Evolutionary conservation across 2,113 vertebrate species (phyloP).

Genomic region (Antennarius striatus): DNA sequence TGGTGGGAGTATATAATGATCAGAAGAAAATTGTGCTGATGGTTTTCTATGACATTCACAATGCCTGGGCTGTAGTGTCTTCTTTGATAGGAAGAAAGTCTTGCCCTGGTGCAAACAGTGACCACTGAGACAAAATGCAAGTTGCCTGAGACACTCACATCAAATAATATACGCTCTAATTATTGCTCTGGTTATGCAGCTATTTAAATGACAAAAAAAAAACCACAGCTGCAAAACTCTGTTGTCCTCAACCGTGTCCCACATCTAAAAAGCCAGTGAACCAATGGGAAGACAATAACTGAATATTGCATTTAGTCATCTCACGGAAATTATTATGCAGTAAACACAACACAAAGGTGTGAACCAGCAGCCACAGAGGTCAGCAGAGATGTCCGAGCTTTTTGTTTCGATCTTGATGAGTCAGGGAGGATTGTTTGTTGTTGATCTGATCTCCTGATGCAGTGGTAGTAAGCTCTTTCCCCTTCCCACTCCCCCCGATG

Average conservation of each 20-base stretch:
- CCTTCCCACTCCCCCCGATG: conserved; percentile 28
- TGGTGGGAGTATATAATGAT: conserved; percentile 31
- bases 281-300: conserved; percentile 27
- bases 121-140: conserved; percentile 56
- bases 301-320: conserved; percentile 19
- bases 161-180: conserved; percentile 73
- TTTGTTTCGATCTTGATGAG: conserved; percentile 53
- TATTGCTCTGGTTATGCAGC: conserved; percentile 61
- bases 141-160: conserved; percentile 67
- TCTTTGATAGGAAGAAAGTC: conserved; percentile 13
- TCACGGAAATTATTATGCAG: background rate
- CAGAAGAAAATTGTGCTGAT: conserved; percentile 23
- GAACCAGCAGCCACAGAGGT: conserved; percentile 36
- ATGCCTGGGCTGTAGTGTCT: conserved; percentile 26
- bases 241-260: conserved; percentile 23
- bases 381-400: conserved; percentile 37
- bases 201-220: conserved; percentile 51
- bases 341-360: background rate
- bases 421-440: conserved; percentile 47
- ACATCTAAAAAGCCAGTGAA: conserved; percentile 43
- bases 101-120: conserved; percentile 32
- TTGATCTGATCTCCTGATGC: conserved; percentile 53
- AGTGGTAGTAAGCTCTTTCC: conserved; percentile 41
- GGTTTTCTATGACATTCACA: conserved; percentile 39
- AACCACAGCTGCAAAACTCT: conserved; percentile 32